Evolutionary conservation across 92 coral and sea anemone species (phyloP).

Genomic region (Parazoanthus atlanticus): DNA sequence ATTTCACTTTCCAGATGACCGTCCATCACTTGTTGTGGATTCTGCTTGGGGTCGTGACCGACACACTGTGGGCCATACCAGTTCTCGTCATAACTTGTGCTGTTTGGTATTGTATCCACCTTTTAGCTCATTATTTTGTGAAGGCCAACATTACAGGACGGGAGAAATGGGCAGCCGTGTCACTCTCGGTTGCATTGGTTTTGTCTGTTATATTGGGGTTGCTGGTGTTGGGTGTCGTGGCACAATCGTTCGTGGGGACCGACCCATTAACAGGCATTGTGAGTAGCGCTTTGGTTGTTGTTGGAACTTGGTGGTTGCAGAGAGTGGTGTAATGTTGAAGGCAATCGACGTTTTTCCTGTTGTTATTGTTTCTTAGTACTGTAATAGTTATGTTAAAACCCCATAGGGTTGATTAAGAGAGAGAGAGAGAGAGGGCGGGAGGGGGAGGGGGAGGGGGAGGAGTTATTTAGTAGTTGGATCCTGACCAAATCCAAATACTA

Average conservation of each 20-base stretch:
- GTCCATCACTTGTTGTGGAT: conserved; percentile 2
- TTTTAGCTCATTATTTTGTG: not conserved
- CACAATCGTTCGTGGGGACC: not conserved
- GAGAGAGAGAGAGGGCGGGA: too few species aligned
- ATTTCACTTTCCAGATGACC: not conserved
- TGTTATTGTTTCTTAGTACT: too few species aligned
- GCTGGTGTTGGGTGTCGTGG: not conserved
- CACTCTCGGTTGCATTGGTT: not conserved
- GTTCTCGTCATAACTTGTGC: not conserved
- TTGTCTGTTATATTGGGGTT: not conserved
- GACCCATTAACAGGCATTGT: not conserved
- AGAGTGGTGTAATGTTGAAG: too few species aligned
- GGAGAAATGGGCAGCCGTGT: not conserved
- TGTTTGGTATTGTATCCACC: conserved; percentile 3
- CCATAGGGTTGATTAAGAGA: too few species aligned
- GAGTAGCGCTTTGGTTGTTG: not conserved
- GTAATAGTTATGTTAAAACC: too few species aligned
- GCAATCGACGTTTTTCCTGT: too few species aligned
- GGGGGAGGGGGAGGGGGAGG: too few species aligned
- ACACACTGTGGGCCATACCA: not conserved
- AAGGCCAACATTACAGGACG: too few species aligned
- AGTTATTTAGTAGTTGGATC: too few species aligned
- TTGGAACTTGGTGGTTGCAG: not conserved
- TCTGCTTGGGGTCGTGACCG: not conserved
- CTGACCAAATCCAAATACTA: too few species aligned